A percentile compares a stretch with the other conserved stretches of the same genome.
phyloP scores from a whole-genome alignment of 2,113 vertebrate species.

The Forbesichthys papilliferus region DNA sequence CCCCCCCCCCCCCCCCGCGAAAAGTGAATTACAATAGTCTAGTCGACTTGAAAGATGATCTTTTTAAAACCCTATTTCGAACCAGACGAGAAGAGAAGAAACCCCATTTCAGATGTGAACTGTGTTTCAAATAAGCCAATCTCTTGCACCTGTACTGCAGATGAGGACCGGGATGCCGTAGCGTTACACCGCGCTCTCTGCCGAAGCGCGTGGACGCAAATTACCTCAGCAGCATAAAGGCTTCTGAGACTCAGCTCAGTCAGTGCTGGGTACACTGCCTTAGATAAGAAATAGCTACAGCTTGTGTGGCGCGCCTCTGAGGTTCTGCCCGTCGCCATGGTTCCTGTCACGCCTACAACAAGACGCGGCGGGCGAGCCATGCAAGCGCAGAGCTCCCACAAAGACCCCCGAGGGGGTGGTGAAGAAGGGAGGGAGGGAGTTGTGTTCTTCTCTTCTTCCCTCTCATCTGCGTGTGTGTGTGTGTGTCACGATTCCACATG shows the following conservation, averaged over 20 bases:
- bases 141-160: background rate
- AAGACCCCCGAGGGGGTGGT: too few species aligned
- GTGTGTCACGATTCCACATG: background rate
- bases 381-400: too few species aligned
- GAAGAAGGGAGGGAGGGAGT: background rate
- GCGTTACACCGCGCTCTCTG: slow-evolving; percentile 6
- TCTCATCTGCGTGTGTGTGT: background rate
- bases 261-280: slow-evolving; percentile 13
- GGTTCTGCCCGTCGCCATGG: slow-evolving; percentile 2
- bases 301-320: slow-evolving; percentile 17
- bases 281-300: slow-evolving; percentile 25
- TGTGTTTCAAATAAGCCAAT: too few species aligned
- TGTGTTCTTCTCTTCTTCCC: background rate
- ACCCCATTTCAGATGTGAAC: too few species aligned
- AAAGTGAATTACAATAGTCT: too few species aligned
- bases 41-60: too few species aligned
- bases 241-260: slow-evolving; percentile 5
- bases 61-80: too few species aligned
- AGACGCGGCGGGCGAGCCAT: background rate
- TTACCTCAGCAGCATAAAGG: slow-evolving; percentile 12
- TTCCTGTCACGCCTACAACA: background rate
- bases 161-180: background rate
- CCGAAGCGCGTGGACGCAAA: slow-evolving; percentile 14
- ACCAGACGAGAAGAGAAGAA: too few species aligned
- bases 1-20: too few species aligned